Conservation (phyloP, 2,113 vertebrate species). For the Equus przewalskii region DNA sequence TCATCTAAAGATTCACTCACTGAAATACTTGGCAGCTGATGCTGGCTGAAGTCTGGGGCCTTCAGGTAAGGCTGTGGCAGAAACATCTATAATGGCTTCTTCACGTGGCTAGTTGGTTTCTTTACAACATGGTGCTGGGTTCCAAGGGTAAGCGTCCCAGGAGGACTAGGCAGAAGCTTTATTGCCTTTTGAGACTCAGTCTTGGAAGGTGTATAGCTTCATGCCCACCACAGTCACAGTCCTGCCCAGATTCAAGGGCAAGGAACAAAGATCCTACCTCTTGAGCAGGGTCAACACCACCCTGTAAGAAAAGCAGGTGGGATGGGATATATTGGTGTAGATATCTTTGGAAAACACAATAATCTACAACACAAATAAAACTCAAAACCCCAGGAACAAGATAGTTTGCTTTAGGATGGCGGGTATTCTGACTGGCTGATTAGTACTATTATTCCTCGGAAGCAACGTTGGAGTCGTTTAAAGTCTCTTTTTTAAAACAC, state of each 20-base stretch:
- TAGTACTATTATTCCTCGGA: not conserved
- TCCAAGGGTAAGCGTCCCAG: not conserved
- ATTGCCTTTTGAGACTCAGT: not conserved
- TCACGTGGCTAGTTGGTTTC: not conserved
- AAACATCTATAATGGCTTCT: not conserved
- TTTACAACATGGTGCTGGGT: not conserved
- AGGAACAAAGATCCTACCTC: not conserved
- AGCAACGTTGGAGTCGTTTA: not conserved
- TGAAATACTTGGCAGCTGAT: not conserved
- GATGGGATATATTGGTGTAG: not conserved
- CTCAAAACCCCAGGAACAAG: not conserved
- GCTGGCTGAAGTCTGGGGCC: not conserved
- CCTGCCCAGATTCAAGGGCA: not conserved
- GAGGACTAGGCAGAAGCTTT: not conserved
- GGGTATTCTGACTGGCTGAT: not conserved
- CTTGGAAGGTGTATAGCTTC: not conserved
- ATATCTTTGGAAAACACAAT: not conserved
- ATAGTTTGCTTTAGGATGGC: not conserved
- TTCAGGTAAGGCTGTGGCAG: not conserved
- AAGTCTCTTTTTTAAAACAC: not conserved
- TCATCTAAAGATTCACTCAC: not conserved
- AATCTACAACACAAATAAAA: not conserved
- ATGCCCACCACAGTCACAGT: not conserved
- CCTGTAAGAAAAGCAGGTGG: not conserved
- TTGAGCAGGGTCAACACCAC: not conserved